These are phyloP conservation scores for Fulica atra DNA, from an alignment of 2,113 vertebrate species.

Conservation along the genomic window DNA sequence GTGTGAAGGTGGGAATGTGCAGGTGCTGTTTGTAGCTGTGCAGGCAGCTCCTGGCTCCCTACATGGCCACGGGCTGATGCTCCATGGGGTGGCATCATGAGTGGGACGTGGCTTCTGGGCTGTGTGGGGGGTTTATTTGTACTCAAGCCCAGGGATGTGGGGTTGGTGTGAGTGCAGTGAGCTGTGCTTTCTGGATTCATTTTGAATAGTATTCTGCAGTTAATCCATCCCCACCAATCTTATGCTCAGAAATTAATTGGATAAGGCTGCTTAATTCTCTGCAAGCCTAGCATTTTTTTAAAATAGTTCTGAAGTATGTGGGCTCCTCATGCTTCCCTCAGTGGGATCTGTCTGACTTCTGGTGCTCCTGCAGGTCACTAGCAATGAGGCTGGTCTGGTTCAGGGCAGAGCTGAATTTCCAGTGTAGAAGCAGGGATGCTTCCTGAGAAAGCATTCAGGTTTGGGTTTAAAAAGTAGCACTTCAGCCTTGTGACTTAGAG, in stretches of 20 bases:
- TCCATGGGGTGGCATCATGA: rapidly evolving
- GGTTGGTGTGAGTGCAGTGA: not conserved
- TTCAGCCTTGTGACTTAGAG: not conserved
- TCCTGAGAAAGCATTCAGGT: not conserved
- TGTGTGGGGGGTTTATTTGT: not conserved
- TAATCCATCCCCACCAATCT: not conserved
- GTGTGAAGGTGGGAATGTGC: not conserved
- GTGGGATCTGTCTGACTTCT: not conserved
- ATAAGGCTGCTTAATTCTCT: not conserved
- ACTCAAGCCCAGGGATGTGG: not conserved
- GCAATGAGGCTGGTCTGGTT: not conserved
- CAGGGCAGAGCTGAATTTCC: not conserved
- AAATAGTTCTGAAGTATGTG: not conserved
- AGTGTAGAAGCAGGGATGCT: not conserved
- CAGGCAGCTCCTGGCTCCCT: not conserved
- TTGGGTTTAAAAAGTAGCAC: rapidly evolving
- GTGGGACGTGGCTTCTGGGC: not conserved
- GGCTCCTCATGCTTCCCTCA: not conserved
- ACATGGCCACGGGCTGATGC: not conserved
- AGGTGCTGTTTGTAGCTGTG: not conserved
- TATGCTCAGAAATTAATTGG: not conserved
- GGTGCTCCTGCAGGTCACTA: not conserved
- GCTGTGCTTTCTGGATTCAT: not conserved
- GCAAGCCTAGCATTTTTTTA: not conserved
- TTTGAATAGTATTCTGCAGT: not conserved